A percentile compares a stretch with the other conserved stretches of the same genome.
These are phyloP conservation scores for Cheilosia variabilis DNA, from an alignment of 2,888 invertebrate species.

Conservation along the genomic window DNA sequence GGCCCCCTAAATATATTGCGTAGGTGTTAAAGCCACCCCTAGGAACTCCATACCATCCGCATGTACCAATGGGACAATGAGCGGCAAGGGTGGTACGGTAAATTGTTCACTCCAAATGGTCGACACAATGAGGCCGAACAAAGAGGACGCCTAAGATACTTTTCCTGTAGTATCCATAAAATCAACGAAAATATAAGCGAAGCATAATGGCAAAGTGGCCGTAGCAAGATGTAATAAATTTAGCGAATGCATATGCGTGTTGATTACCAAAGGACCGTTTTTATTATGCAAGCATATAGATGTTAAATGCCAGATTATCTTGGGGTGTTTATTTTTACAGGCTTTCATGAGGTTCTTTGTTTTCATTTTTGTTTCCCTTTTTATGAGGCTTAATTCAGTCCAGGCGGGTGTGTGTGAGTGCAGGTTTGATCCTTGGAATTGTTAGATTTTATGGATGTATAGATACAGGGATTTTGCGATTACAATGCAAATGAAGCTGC, in stretches of 20 bases:
- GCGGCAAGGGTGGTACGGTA: constrained; percentile 18
- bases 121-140: constrained; percentile 11
- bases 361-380: constrained; percentile 22
- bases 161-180: constrained; percentile 5
- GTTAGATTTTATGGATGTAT: not conserved
- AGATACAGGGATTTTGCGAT: constrained; percentile 13
- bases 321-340: constrained; percentile 36
- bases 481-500: not conserved
- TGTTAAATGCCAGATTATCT: constrained; percentile 19
- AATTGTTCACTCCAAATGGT: constrained; percentile 32
- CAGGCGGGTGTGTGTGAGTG: not conserved
- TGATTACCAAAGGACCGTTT: not conserved
- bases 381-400: constrained; percentile 23
- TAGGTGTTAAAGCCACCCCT: not conserved
- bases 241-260: not conserved
- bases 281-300: constrained; percentile 4
- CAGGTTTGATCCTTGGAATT: too few species aligned
- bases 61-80: not conserved
- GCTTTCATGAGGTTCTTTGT: constrained; percentile 29
- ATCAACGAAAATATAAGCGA: constrained; percentile 27
- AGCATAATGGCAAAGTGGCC: constrained; percentile 22
- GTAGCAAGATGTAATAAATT: constrained; percentile 12
- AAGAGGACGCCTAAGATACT: not conserved
- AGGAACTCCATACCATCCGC: not conserved
- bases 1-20: not conserved